These are phyloP conservation scores for Melierax canorus DNA, from an alignment of 2,113 vertebrate species.

Conservation along the genomic window DNA sequence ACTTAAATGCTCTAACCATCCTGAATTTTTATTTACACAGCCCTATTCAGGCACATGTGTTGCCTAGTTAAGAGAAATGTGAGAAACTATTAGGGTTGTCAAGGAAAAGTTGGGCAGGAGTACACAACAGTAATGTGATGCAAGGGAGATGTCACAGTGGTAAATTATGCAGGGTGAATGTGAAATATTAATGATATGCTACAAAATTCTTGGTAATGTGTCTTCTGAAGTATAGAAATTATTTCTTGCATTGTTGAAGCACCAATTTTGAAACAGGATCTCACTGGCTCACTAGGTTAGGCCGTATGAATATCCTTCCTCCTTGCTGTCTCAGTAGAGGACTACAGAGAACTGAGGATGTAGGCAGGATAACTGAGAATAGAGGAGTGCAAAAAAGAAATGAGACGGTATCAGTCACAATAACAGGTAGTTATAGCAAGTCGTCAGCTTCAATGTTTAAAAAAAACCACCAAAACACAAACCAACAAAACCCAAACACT, in stretches of 20 bases:
- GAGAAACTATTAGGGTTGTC: neutral
- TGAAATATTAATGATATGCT: neutral
- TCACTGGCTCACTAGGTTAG: neutral
- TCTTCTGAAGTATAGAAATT: neutral
- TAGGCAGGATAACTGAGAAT: neutral
- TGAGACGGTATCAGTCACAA: neutral
- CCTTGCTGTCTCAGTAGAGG: neutral
- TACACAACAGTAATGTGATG: neutral
- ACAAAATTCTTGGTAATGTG: neutral
- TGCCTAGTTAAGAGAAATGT: neutral
- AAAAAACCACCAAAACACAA: neutral
- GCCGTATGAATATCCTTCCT: neutral
- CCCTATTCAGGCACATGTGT: neutral
- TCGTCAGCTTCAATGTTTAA: neutral
- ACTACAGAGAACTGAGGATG: neutral
- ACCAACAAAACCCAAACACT: neutral
- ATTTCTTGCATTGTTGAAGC: neutral
- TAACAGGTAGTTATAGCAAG: neutral
- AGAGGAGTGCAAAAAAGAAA: neutral
- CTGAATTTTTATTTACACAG: neutral
- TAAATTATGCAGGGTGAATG: neutral
- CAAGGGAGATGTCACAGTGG: neutral
- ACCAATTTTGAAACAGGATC: neutral
- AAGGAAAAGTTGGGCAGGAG: neutral
- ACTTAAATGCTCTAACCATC: neutral